phyloP scores from a whole-genome alignment of 1,140 invertebrate species.

The Catajapyx aquilonaris region DNA sequence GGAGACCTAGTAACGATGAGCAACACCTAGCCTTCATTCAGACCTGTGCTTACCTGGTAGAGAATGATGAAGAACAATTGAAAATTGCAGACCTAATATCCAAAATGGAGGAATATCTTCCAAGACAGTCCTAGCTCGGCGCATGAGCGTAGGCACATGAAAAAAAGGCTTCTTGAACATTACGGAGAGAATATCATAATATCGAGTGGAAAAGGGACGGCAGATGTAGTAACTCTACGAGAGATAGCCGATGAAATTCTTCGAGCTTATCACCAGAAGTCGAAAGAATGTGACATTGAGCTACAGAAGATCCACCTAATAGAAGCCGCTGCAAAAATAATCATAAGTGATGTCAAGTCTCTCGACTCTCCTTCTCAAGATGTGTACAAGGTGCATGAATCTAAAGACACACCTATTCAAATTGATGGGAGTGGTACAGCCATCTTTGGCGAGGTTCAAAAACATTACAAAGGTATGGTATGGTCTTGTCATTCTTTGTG shows the following conservation, averaged over 20 bases:
- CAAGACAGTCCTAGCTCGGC: background rate
- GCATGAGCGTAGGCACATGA: constrained; percentile 1
- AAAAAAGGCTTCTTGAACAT: constrained; percentile 3
- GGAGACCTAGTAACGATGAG: background rate
- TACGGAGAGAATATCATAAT: constrained; percentile 4
- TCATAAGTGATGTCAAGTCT: constrained; percentile 1
- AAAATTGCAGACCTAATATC: background rate
- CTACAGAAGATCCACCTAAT: constrained; percentile 1
- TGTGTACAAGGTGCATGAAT: too few relatives aligned
- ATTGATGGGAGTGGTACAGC: too few relatives aligned
- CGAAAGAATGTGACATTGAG: background rate
- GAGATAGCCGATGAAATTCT: constrained; percentile 1
- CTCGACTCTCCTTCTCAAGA: background rate
- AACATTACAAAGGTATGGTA: too few relatives aligned
- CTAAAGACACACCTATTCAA: too few relatives aligned
- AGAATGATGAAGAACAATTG: constrained; percentile 2
- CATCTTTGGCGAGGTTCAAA: too few relatives aligned
- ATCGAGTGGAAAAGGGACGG: background rate
- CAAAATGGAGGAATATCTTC: background rate
- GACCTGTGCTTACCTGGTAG: background rate
- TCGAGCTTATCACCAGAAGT: constrained; percentile 1
- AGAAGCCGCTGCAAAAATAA: constrained; percentile 3
- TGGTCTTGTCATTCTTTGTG: too few relatives aligned
- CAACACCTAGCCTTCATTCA: constrained; percentile 1
- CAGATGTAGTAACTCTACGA: constrained; percentile 4